Conservation (phyloP, 2,888 invertebrate genomes). For the Sussaba pulchella region DNA sequence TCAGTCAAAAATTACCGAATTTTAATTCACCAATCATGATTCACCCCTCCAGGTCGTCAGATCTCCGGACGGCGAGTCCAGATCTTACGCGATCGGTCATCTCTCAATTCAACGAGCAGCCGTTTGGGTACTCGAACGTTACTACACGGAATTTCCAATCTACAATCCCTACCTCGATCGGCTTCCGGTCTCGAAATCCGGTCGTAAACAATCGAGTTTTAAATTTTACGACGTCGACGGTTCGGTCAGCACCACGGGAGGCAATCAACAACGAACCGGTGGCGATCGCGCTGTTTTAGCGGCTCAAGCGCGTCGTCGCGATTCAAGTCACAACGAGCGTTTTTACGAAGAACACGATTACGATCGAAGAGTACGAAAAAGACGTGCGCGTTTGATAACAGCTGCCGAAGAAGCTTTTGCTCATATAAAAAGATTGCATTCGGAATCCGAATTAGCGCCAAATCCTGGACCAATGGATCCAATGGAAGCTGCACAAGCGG, state of each 20-base stretch:
- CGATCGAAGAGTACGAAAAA: constrained; percentile 95
- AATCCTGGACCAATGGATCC: constrained; percentile 91
- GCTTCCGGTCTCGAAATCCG: constrained; percentile 93
- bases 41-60: constrained; percentile 89
- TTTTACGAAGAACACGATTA: constrained; percentile 99
- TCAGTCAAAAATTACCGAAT: too few species aligned
- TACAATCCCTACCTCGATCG: constrained; percentile 98
- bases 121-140: constrained; percentile 96
- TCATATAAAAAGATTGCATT: constrained; percentile 94
- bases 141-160: constrained; percentile 97
- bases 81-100: constrained; percentile 94
- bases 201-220: constrained; percentile 92
- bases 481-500: constrained; percentile 98
- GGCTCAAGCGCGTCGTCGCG: constrained; percentile 93
- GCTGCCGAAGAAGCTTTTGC: constrained; percentile 99
- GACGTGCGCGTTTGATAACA: constrained; percentile 94
- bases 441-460: constrained; percentile 90
- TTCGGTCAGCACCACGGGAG: constrained; percentile 87
- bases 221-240: constrained; percentile 99
- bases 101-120: constrained; percentile 98
- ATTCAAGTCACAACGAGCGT: constrained; percentile 97
- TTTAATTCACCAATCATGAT: too few species aligned
- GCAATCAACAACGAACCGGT: constrained; percentile 86
- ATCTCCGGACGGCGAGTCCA: constrained; percentile 97
- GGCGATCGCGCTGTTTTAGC: constrained; percentile 81